Evolutionary conservation across 1,140 invertebrate species (phyloP), one percentile per base, ranked within the genome.

Genomic region (Gonioctena quinquepunctata): DNA sequence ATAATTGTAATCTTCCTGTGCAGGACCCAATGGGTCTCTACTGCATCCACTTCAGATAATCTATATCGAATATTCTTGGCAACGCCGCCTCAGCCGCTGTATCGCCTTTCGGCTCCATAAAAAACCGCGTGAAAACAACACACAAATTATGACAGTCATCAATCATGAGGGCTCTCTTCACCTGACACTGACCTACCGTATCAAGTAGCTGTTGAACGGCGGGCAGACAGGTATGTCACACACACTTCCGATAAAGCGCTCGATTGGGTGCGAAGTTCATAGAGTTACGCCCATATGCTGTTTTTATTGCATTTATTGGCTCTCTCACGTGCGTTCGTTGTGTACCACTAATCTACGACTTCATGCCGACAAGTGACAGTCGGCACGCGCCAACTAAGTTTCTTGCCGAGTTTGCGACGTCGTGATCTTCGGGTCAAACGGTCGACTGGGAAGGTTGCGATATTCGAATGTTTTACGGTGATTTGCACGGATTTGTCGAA

Each of bases 221-320:
- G 23, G 63, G 60, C 56, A 33, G 57, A 27, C 66, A 72, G 70
- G 65, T 72, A 72, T 68, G 66, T 72, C 66, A 66, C 69, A 66
- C 28, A 27, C 60, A 42, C 26, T 26, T 27, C 25, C 57, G 76
- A 77, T 77, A 70, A 72, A 42, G 16, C 62, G 18, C 62, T 16
- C 64, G 69, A 67, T 67, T 75, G 72, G 72, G 72, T 72, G 71
- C 68, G 63, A 65, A 59, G 61, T 64, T 49, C 64, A 73, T 73
- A 64, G 63, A 76, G 77, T 69, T 70, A 22, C 73, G 76, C 77
- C 72, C 76, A 72, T 75, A 62, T 74, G 67, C 69, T 68, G 66
- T 76, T 77, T 78, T 79, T 77, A 76, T 79, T 77, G 70, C 75
- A 72, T 74, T 75, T 74, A 67, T 65, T 66, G 73, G n/a, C n/a